Evolutionary conservation across 2,888 invertebrate species (phyloP), one percentile per base, ranked within the genome.

Genomic region (Norana najaformis): DNA sequence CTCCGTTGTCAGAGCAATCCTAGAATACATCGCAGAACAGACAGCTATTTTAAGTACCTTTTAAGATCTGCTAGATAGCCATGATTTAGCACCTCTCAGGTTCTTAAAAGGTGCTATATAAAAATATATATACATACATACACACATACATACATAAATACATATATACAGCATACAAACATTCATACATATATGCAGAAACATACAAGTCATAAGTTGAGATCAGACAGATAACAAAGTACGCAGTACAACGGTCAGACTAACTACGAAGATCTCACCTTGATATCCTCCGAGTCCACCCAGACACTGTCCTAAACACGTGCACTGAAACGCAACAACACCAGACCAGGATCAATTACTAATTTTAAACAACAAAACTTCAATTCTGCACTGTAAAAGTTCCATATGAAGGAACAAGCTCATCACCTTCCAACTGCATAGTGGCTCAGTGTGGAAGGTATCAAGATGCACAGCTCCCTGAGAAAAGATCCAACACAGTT

Each of bases 241-340:
- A n/a, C n/a, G n/a, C n/a, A 41, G 18, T 47, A 47, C 34, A 37
- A 89, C 13, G 18, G 34, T 83, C 16, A 30, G n/a, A 35, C 23
- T 20, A 47, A 47, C 1, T 47, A 3, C 2, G 47, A 89, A 89
- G 38, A 53, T 37, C 35, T 38, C 85, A 90, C 90, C 90, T 53
- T 89, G 90, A 89, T 90, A 90, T 18, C 38, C 90, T 35, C 89
- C 89, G 23, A 83, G 53, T 30, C 89, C 83, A 90, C 69, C 34
- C 30, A 90, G 85, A 82, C 90, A 90, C 37, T 90, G 88, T 41
- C 90, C 90, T n/a, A 90, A 88, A 41, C 90, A 90, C 23, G 53
- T 85, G 23, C 35, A 36, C 82, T 89, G 83, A n/a, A 53, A 47
- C 30, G 41, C 41, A 38, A 88, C 39, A n/a, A 30, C 34, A 88